These are phyloP conservation scores for Cryptus viduatorius DNA, from an alignment of 2,888 invertebrate species.

Conservation along the genomic window DNA sequence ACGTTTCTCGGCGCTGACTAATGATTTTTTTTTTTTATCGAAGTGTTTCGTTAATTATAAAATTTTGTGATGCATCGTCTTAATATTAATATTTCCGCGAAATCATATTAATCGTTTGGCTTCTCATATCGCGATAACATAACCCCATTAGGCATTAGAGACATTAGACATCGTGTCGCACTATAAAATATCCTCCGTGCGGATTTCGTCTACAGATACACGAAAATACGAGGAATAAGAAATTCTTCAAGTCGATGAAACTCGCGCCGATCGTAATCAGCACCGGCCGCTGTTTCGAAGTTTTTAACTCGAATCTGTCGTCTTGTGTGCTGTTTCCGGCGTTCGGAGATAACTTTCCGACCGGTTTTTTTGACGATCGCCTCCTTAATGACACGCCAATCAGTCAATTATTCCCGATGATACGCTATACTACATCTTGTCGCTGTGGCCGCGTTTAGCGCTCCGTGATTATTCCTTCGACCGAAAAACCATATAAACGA, in stretches of 20 bases:
- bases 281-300: slow-evolving; percentile 52
- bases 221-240: slow-evolving; percentile 36
- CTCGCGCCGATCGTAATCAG: slow-evolving; percentile 68
- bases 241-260: slow-evolving; percentile 66
- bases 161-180: slow-evolving; percentile 11
- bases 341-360: slow-evolving; percentile 63
- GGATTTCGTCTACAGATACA: slow-evolving; percentile 22
- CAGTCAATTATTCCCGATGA: slow-evolving; percentile 64
- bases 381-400: slow-evolving; percentile 65
- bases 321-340: slow-evolving; percentile 61
- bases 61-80: no score
- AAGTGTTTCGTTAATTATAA: neutral
- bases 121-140: slow-evolving; percentile 1
- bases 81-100: neutral
- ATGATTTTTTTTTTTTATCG: no score
- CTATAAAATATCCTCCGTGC: slow-evolving; percentile 35
- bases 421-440: slow-evolving; percentile 21
- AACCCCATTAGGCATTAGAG: slow-evolving; percentile 10
- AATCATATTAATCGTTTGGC: neutral
- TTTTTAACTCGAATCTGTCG: slow-evolving; percentile 47
- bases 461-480: slow-evolving; percentile 38
- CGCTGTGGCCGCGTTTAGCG: neutral
- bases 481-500: neutral
- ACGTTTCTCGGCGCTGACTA: neutral
- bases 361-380: slow-evolving; percentile 61